Percentiles rank a stretch among this genome's conserved stretches.
These are phyloP conservation scores for Lordiphosa andalusiaca DNA, from an alignment of 2,888 invertebrate genomes.

Conservation along the genomic window DNA sequence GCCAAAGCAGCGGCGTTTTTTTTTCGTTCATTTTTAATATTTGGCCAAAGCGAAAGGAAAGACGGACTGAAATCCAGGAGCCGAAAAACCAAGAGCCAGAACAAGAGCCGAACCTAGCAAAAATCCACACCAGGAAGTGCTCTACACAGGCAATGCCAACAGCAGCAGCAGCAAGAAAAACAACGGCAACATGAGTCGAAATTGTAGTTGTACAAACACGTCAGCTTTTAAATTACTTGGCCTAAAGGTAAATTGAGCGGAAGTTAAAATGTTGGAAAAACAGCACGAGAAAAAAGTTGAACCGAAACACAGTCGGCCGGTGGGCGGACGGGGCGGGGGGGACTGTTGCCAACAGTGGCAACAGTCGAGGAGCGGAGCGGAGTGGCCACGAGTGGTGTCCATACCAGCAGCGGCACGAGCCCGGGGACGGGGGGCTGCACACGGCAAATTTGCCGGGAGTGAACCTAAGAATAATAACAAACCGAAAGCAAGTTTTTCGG, in stretches of 20 bases:
- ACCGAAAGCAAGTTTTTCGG: conserved; percentile 75
- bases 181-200: conserved; percentile 73
- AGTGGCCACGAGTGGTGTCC: conserved; percentile 39
- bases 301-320: conserved; percentile 33
- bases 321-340: conserved; percentile 37
- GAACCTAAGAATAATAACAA: conserved; percentile 72
- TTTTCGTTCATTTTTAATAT: conserved; percentile 56
- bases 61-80: conserved; percentile 33
- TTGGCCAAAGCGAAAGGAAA: conserved; percentile 33
- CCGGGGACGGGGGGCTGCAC: conserved; percentile 43
- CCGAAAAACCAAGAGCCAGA: conserved; percentile 43
- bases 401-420: conserved; percentile 33
- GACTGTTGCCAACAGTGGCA: conserved; percentile 8
- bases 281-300: conserved; percentile 58
- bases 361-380: conserved; percentile 9
- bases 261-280: conserved; percentile 77
- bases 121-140: conserved; percentile 74
- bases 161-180: conserved; percentile 42
- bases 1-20: conserved; percentile 43
- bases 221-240: conserved; percentile 78
- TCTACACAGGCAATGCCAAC: conserved; percentile 72
- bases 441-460: conserved; percentile 74
- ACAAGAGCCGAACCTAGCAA: conserved; percentile 62
- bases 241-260: conserved; percentile 78
- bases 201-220: conserved; percentile 78